These are phyloP conservation scores for Megalonaias nervosa DNA, from an alignment of 1,140 invertebrate species.

Conservation along the genomic window DNA sequence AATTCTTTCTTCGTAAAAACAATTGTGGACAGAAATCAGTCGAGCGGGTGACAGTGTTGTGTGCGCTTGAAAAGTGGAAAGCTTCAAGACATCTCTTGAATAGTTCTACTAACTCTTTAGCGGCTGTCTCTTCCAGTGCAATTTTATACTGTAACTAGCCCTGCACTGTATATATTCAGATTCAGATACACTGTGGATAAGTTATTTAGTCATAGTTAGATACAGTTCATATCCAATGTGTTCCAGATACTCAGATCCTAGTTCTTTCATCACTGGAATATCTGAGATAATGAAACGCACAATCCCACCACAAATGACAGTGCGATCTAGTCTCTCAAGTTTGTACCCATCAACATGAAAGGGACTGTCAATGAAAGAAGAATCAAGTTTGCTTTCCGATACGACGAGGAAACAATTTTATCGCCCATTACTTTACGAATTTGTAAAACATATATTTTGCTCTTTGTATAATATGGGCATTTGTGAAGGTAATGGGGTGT, in stretches of 20 bases:
- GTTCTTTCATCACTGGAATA: background rate
- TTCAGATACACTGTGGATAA: background rate
- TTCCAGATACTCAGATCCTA: background rate
- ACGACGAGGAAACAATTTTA: constrained; percentile 2
- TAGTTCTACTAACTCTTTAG: too few species aligned
- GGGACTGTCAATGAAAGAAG: background rate
- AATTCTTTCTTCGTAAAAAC: too few species aligned
- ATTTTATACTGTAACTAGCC: too few species aligned
- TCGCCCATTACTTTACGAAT: constrained; percentile 1
- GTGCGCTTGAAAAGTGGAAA: too few species aligned
- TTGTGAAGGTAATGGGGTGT: too few species aligned
- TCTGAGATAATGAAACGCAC: background rate
- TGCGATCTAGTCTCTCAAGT: background rate
- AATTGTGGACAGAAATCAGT: too few species aligned
- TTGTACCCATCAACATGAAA: constrained; percentile 11
- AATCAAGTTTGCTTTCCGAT: constrained; percentile 4
- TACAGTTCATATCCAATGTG: too few species aligned
- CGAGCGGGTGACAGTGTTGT: too few species aligned
- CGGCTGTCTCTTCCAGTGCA: too few species aligned
- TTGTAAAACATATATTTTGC: background rate
- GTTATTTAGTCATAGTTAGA: too few species aligned
- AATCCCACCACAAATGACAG: background rate
- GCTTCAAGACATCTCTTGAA: too few species aligned
- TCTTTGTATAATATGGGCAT: constrained; percentile 1
- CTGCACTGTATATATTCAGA: too few species aligned